phyloP scores from a whole-genome alignment of 1,140 invertebrate species.

The Hyposmocoma kahamanoa region DNA sequence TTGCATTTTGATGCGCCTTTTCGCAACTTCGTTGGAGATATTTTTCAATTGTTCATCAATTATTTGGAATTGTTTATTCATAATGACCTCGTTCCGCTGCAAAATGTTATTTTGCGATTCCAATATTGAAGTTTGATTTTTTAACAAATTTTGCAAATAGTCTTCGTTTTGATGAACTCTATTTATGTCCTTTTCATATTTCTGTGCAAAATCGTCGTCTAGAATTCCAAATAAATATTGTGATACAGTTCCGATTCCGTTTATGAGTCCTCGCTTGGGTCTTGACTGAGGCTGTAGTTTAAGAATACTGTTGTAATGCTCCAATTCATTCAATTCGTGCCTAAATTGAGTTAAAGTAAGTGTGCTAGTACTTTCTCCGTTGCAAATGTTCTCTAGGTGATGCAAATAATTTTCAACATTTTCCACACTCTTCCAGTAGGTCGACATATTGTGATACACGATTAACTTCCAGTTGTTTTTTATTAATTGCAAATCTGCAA shows the following conservation, averaged over 20 bases:
- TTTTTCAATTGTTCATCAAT: not conserved
- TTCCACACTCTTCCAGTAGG: not conserved
- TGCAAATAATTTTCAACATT: not conserved
- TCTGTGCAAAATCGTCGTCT: not conserved
- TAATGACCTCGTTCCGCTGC: not conserved
- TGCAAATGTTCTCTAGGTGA: not conserved
- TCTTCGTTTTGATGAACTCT: not conserved
- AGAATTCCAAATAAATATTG: not conserved
- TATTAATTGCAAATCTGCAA: not conserved
- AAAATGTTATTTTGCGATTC: slow-evolving; percentile 2
- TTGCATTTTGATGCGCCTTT: not conserved
- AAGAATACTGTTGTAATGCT: not conserved
- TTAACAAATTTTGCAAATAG: not conserved
- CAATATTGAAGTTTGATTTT: not conserved
- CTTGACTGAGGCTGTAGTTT: not conserved
- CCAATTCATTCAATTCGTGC: not conserved
- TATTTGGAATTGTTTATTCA: slow-evolving; percentile 4
- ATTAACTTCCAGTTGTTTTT: not conserved
- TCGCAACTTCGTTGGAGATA: not conserved
- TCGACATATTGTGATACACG: not conserved
- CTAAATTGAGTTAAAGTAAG: not conserved
- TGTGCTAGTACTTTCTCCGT: not conserved
- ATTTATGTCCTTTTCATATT: slow-evolving; percentile 6
- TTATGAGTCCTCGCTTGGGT: not conserved
- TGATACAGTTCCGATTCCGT: not conserved